Conservation (phyloP, 2,888 invertebrate species). For the Capitulum mitella region DNA sequence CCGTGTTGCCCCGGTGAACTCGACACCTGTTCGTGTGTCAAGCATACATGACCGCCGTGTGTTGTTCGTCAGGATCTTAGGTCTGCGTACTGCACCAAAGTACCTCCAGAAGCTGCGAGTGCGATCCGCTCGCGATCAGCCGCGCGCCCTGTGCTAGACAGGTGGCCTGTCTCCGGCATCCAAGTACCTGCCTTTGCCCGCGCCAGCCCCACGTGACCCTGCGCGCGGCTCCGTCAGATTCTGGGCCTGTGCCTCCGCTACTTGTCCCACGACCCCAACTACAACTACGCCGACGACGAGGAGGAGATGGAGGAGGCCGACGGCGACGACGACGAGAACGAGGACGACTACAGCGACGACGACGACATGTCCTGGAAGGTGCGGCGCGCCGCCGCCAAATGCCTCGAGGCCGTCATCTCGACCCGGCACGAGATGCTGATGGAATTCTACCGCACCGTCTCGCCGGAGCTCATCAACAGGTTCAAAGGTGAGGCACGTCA, state of each 20-base stretch:
- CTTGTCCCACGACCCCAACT: constrained; percentile 96
- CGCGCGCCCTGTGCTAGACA: too few relatives aligned
- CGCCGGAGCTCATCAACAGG: constrained; percentile 81
- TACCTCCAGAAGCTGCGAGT: too few relatives aligned
- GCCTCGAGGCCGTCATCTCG: constrained; percentile 87
- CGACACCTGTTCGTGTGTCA: too few relatives aligned
- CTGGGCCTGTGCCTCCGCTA: constrained; percentile 77
- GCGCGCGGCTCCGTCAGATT: too few relatives aligned
- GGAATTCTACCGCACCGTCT: constrained; percentile 79
- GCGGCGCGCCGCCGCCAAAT: constrained; percentile 92
- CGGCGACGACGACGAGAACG: constrained; percentile 46
- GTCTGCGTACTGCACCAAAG: too few relatives aligned
- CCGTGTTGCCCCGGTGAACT: too few relatives aligned
- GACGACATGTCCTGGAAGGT: constrained; percentile 99
- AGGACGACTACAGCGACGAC: constrained; percentile 96
- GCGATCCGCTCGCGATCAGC: too few relatives aligned
- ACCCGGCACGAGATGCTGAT: constrained; percentile 84
- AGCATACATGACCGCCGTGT: too few relatives aligned
- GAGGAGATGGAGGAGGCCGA: constrained; percentile 46
- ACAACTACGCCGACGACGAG: constrained; percentile 87
- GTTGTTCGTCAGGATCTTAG: too few relatives aligned
- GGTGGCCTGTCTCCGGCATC: too few relatives aligned
- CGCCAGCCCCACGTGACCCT: too few relatives aligned
- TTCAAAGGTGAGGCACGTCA: constrained; percentile 65
- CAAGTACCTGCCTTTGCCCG: too few relatives aligned